A percentile compares a stretch with the other conserved stretches of the same genome.
These are phyloP conservation scores for Apocheima hispidaria DNA, from an alignment of 2,888 invertebrate species.

Conservation along the genomic window DNA sequence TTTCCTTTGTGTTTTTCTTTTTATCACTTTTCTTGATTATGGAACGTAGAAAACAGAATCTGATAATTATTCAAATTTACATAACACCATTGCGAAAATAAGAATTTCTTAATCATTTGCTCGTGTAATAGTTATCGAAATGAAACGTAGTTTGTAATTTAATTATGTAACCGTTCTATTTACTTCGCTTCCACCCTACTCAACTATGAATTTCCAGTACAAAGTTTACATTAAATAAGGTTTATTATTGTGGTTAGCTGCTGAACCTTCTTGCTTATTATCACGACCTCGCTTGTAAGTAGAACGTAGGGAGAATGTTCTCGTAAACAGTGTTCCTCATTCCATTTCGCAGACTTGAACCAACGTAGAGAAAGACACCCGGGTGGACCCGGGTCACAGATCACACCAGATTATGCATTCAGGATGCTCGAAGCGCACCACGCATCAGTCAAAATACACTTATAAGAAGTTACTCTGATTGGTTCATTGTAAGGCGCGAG, in stretches of 20 bases:
- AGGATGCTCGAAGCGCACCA: too few relatives aligned
- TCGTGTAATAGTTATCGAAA: too few relatives aligned
- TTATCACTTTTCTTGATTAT: too few relatives aligned
- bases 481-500: too few relatives aligned
- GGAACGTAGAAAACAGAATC: too few relatives aligned
- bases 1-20: too few relatives aligned
- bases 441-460: too few relatives aligned
- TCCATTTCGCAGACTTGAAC: constrained; percentile 2
- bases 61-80: too few relatives aligned
- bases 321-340: constrained; percentile 24
- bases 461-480: too few relatives aligned
- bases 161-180: constrained; percentile 6
- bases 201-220: constrained; percentile 26
- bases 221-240: constrained; percentile 33
- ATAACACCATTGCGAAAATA: too few relatives aligned
- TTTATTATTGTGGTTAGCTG: constrained; percentile 29
- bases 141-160: not conserved
- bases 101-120: too few relatives aligned
- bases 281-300: constrained; percentile 23
- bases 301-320: constrained; percentile 24
- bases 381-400: not conserved
- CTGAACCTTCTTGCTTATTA: constrained; percentile 30
- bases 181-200: constrained; percentile 7
- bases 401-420: too few relatives aligned
- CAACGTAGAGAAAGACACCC: not conserved